phyloP scores from a whole-genome alignment of 1,140 invertebrate genomes.

The Calliphora vicina region DNA sequence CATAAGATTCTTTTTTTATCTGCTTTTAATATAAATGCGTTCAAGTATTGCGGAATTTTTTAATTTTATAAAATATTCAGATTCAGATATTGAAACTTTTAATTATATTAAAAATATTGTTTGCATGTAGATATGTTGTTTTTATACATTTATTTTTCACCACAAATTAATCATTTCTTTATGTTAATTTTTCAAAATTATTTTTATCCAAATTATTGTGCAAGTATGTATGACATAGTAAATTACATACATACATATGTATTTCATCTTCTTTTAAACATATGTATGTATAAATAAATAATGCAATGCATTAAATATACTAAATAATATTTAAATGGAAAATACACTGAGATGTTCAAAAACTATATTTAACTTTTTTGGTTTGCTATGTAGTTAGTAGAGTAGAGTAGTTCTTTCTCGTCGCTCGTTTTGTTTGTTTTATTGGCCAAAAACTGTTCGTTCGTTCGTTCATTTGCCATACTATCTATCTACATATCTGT shows the following conservation, averaged over 20 bases:
- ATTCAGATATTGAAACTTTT: too few species aligned
- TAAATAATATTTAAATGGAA: neutral
- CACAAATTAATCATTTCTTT: too few species aligned
- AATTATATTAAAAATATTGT: too few species aligned
- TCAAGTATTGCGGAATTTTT: neutral
- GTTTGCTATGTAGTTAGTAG: too few species aligned
- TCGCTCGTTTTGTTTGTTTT: neutral
- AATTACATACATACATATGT: neutral
- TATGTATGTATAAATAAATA: neutral
- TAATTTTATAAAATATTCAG: neutral
- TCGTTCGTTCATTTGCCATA: too few species aligned
- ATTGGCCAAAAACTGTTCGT: neutral
- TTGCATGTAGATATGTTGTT: too few species aligned
- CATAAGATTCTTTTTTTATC: neutral
- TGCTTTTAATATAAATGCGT: neutral
- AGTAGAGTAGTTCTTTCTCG: too few species aligned
- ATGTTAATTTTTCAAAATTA: neutral
- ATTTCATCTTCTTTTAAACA: neutral
- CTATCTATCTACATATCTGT: too few species aligned
- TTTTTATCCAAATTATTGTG: neutral
- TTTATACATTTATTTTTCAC: too few species aligned
- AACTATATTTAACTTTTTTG: conserved; percentile 1
- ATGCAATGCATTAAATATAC: neutral
- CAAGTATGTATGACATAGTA: too few species aligned
- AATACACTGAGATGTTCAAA: neutral